Evolutionary conservation across 2,888 invertebrate genomes (phyloP), one percentile per base, ranked within the genome.

Genomic region (Sarcophaga variegata): DNA sequence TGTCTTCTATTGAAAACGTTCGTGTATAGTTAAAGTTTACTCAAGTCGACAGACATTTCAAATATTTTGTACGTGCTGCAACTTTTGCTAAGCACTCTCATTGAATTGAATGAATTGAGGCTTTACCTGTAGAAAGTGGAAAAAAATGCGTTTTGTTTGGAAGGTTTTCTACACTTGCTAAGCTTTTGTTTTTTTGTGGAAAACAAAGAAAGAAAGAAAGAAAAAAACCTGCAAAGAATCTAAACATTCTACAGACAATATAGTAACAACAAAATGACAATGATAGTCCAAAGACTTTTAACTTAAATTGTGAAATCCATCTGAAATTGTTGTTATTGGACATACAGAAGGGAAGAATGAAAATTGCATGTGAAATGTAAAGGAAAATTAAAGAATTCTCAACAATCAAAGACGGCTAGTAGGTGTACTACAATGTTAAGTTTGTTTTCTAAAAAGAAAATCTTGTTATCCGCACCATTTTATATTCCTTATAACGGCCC

Each of bases 41-140:
- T 84, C 67, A 87, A 87, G 87, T 87, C 81, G 87, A 87, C 81
- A 84, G 87, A 87, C 81, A 84, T 87, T 87, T 87, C 76, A 87
- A 84, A 84, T 84, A 84, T 84, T 84, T 79, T 88, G 77, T 86
- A 88, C 88, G 88, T 88, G 86, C 86, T 77, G 70, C 84, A 76
- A 85, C 76, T 25, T 20, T 83, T 81, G 69, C 78, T 66, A 60
- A 81, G 37, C 37, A 37, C 37, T 37, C 37, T 37, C 82, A 70
- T 49, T 75, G 14, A 20, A 14, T 49, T 74, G 64, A 69, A 64
- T 75, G 60, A 75, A 4, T 14, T 54, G 54, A 70, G 54, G 27
- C 62, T 81, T 25, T 22, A 22, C 49, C 22, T 59, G 17, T 11
- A 77, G 54, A 20, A 27, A 63, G 49, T 71, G n/a, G 45, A 63